A percentile compares a stretch with the other conserved stretches of the same genome.
phyloP scores from a whole-genome alignment of 92 coral and sea anemone species.

The Phenganax stokvisi region DNA sequence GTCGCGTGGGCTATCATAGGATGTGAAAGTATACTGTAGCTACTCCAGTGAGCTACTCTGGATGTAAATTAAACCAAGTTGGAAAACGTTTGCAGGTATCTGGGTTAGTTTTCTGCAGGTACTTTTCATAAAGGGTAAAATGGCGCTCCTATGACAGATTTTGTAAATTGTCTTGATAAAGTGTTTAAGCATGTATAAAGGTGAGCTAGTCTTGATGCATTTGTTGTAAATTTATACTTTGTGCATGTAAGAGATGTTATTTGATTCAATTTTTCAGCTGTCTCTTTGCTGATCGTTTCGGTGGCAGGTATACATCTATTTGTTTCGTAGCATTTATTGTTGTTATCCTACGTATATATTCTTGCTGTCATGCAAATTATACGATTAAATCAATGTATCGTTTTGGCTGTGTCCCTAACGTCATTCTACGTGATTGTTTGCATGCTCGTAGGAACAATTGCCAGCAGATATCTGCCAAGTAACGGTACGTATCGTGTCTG shows the following conservation, averaged over 20 bases:
- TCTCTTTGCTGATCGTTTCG: slow-evolving; percentile 5
- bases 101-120: neutral
- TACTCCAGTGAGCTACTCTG: too few relatives aligned
- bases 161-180: slow-evolving; percentile 6
- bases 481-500: slow-evolving; percentile 15
- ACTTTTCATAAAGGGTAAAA: neutral
- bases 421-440: neutral
- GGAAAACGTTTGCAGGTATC: too few relatives aligned
- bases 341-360: neutral
- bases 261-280: neutral
- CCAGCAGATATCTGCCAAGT: slow-evolving; percentile 35
- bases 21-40: too few relatives aligned
- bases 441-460: slow-evolving; percentile 10
- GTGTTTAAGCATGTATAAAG: slow-evolving; percentile 15
- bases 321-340: neutral
- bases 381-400: neutral
- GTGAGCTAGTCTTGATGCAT: neutral
- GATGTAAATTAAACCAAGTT: too few relatives aligned
- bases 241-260: neutral
- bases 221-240: neutral
- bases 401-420: neutral
- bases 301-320: neutral
- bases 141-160: neutral
- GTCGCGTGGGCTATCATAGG: too few relatives aligned
- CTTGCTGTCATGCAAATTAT: neutral